phyloP scores from a whole-genome alignment of 2,888 invertebrate genomes.

The Azorinus chamasolen region DNA sequence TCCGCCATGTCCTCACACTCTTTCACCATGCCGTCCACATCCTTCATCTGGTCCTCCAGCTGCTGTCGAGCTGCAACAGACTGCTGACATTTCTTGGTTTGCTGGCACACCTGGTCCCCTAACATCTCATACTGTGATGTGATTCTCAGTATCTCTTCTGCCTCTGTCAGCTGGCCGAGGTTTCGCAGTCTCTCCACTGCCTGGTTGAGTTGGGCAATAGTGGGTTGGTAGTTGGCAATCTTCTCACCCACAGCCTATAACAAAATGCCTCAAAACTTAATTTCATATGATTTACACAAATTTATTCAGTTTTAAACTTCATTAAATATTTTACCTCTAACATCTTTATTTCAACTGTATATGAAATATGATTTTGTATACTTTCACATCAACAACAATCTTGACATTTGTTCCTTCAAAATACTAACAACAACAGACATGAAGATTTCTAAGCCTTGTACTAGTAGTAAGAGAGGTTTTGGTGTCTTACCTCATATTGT shows the following conservation, averaged over 20 bases:
- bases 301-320: too few species aligned
- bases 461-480: too few species aligned
- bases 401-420: too few species aligned
- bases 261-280: too few species aligned
- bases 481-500: conserved; percentile 83
- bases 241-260: conserved; percentile 83
- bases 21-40: conserved; percentile 70
- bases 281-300: too few species aligned
- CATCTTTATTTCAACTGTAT: background rate
- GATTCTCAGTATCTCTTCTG: conserved; percentile 92
- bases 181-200: conserved; percentile 90
- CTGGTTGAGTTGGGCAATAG: conserved; percentile 74
- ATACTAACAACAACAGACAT: too few species aligned
- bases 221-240: conserved; percentile 76
- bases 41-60: conserved; percentile 90
- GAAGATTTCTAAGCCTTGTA: too few species aligned
- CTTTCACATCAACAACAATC: too few species aligned
- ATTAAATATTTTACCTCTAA: background rate
- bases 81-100: conserved; percentile 90
- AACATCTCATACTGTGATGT: conserved; percentile 94
- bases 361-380: background rate
- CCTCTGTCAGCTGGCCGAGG: conserved; percentile 88
- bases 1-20: conserved; percentile 75
- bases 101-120: conserved; percentile 93
- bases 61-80: conserved; percentile 94